Percentiles rank a stretch among this genome's conserved stretches.
These are phyloP conservation scores for Pomatostomus ruficeps DNA, from an alignment of 2,113 vertebrate species.

Conservation along the genomic window DNA sequence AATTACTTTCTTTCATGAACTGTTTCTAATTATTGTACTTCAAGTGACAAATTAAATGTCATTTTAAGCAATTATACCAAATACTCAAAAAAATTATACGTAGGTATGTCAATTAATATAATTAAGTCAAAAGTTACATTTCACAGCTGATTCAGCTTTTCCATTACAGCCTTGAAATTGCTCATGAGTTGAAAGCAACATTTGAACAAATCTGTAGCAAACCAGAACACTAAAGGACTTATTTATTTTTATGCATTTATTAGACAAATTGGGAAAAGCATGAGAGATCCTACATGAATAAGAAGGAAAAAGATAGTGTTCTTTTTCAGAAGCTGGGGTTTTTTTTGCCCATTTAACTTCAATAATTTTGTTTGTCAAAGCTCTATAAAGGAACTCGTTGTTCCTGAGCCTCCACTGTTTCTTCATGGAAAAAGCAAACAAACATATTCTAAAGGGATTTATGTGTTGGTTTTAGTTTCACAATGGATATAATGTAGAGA, in stretches of 20 bases:
- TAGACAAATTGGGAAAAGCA: background rate
- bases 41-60: constrained; percentile 76
- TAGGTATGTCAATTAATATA: constrained; percentile 72
- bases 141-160: constrained; percentile 61
- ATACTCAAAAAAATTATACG: constrained; percentile 70
- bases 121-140: constrained; percentile 66
- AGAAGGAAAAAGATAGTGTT: background rate
- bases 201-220: constrained; percentile 21
- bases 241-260: constrained; percentile 5
- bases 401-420: background rate
- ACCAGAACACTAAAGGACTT: background rate
- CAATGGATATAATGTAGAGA: background rate
- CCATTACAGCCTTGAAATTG: constrained; percentile 16
- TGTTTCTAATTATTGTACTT: constrained; percentile 75
- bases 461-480: constrained; percentile 21
- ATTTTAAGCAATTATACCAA: constrained; percentile 73
- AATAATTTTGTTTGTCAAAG: constrained; percentile 17
- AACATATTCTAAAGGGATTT: constrained; percentile 33
- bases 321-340: background rate
- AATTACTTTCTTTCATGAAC: constrained; percentile 71
- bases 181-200: background rate
- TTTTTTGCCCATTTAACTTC: background rate
- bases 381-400: background rate
- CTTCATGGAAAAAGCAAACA: constrained; percentile 23
- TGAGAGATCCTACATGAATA: background rate